A percentile compares a stretch with the other conserved stretches of the same genome.
Evolutionary conservation across 2,888 invertebrate genomes (phyloP).

Genomic region (Drosophila ustulata): DNA sequence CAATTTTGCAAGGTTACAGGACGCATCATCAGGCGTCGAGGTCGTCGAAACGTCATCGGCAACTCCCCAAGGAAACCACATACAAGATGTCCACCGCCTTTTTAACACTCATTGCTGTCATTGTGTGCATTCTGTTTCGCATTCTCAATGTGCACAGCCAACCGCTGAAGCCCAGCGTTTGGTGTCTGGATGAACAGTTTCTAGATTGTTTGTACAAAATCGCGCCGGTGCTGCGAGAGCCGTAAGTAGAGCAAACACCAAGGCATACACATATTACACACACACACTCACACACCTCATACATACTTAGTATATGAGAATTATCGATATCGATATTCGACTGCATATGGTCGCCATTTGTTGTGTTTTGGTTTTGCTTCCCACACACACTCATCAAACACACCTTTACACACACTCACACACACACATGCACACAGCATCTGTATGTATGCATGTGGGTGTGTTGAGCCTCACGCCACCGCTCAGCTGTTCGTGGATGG

Average conservation of each 20-base stretch:
- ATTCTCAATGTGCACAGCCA: conserved; percentile 94
- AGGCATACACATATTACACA: background rate
- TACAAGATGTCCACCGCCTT: conserved; percentile 91
- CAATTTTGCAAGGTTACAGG: conserved; percentile 18
- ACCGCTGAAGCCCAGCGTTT: conserved; percentile 91
- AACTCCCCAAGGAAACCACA: conserved; percentile 26
- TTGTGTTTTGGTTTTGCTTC: conserved; percentile 37
- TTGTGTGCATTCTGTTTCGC: conserved; percentile 92
- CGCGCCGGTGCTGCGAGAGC: conserved; percentile 91
- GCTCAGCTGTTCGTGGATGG: conserved; percentile 46
- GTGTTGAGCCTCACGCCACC: conserved; percentile 35
- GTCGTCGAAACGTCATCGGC: conserved; percentile 28
- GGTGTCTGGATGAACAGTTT: conserved; percentile 91
- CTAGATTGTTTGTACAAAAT: conserved; percentile 92
- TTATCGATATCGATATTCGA: conserved; percentile 16
- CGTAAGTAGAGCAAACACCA: conserved; percentile 88
- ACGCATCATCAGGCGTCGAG: conserved; percentile 12
- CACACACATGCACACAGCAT: conserved; percentile 8
- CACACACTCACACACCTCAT: background rate
- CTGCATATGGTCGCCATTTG: conserved; percentile 4
- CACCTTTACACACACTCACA: background rate
- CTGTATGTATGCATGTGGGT: conserved; percentile 26
- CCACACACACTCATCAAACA: conserved; percentile 3
- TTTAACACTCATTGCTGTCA: conserved; percentile 92
- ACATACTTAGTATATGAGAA: background rate